Evolutionary conservation across 2,888 invertebrate genomes (phyloP).

Genomic region (Therioaphis trifolii): DNA sequence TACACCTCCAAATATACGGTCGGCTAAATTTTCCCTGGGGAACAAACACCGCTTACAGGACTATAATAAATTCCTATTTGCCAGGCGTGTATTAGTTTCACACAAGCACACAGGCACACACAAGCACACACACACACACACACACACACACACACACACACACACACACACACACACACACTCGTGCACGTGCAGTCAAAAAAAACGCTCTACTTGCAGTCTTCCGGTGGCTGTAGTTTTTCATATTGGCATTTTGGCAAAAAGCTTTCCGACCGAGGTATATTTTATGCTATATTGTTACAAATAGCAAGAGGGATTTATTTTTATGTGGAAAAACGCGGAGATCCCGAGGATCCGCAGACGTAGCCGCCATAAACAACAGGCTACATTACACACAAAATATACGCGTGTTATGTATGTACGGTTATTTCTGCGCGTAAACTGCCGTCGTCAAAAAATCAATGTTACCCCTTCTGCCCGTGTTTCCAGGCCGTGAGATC

Average conservation of each 20-base stretch:
- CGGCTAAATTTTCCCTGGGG: background rate
- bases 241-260: conserved; percentile 55
- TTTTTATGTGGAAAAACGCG: conserved; percentile 49
- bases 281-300: conserved; percentile 43
- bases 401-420: background rate
- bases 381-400: background rate
- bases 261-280: conserved; percentile 37
- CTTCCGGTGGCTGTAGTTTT: conserved; percentile 44
- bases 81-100: background rate
- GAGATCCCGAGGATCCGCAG: conserved; percentile 35
- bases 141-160: background rate
- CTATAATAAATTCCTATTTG: conserved; percentile 32
- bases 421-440: background rate
- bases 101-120: background rate
- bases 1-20: background rate
- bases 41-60: background rate
- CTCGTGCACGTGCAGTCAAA: background rate
- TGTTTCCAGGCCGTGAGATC: background rate
- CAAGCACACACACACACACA: background rate
- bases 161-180: background rate
- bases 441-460: conserved; percentile 50
- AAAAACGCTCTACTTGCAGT: conserved; percentile 25
- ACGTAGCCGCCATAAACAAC: conserved; percentile 47
- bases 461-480: conserved; percentile 24
- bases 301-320: conserved; percentile 51